phyloP scores from a whole-genome alignment of 2,113 vertebrate species.

The Rhegmatorhina hoffmannsi region DNA sequence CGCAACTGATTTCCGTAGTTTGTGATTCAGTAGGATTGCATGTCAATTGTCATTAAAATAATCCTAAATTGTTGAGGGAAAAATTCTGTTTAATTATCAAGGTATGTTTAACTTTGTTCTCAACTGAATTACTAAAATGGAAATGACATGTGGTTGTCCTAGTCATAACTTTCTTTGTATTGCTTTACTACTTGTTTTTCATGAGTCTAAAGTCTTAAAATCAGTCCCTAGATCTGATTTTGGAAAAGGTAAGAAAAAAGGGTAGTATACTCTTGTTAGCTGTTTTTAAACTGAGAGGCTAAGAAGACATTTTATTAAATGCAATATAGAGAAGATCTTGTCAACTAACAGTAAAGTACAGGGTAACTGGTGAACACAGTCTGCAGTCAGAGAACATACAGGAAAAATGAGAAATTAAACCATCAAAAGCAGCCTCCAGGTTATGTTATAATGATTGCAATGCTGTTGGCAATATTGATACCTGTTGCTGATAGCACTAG shows the following conservation, averaged over 20 bases:
- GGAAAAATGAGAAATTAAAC: neutral
- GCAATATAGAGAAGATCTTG: neutral
- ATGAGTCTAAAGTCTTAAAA: neutral
- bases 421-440: neutral
- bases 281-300: neutral
- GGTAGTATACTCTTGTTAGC: neutral
- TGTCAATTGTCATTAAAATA: neutral
- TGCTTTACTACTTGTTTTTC: neutral
- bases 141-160: neutral
- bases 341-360: neutral
- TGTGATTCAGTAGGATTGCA: neutral
- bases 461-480: neutral
- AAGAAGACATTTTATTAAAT: neutral
- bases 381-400: neutral
- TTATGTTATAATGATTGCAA: neutral
- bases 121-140: neutral
- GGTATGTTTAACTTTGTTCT: neutral
- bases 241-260: neutral
- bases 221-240: neutral
- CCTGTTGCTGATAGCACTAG: neutral
- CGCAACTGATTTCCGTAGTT: neutral
- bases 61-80: neutral
- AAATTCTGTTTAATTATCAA: neutral
- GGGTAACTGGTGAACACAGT: neutral
- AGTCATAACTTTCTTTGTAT: neutral